A percentile compares a stretch with the other conserved stretches of the same genome.
phyloP scores from a whole-genome alignment of 2,113 vertebrate species.

The Blennius ocellaris region DNA sequence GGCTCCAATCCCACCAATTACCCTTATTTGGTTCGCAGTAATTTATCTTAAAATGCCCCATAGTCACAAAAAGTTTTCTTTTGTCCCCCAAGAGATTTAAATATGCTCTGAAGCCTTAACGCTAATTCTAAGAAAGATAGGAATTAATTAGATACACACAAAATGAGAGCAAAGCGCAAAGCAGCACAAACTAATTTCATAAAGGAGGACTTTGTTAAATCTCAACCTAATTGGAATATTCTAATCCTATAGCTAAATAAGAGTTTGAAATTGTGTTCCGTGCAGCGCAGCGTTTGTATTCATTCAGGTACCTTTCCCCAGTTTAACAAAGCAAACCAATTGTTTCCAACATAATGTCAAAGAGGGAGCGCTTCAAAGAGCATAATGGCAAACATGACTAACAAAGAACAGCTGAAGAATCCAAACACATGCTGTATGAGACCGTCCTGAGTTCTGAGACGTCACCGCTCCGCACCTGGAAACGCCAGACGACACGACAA shows the following conservation, averaged over 20 bases:
- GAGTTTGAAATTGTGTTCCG: slow-evolving; percentile 62
- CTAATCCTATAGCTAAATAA: slow-evolving; percentile 72
- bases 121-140: slow-evolving; percentile 67
- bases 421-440: slow-evolving; percentile 83
- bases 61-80: slow-evolving; percentile 54
- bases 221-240: slow-evolving; percentile 70
- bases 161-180: slow-evolving; percentile 68
- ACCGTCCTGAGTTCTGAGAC: slow-evolving; percentile 82
- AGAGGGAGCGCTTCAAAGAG: slow-evolving; percentile 36
- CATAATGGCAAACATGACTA: slow-evolving; percentile 8
- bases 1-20: slow-evolving; percentile 66
- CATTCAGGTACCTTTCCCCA: slow-evolving; percentile 36
- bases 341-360: slow-evolving; percentile 21
- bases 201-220: slow-evolving; percentile 71
- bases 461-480: slow-evolving; percentile 83
- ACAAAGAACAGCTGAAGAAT: slow-evolving; percentile 35
- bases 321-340: slow-evolving; percentile 48
- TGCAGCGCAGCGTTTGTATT: slow-evolving; percentile 48
- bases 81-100: slow-evolving; percentile 60
- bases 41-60: slow-evolving; percentile 70
- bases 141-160: slow-evolving; percentile 75
- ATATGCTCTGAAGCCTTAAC: slow-evolving; percentile 66
- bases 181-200: slow-evolving; percentile 75
- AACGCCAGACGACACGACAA: slow-evolving; percentile 79
- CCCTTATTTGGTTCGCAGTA: slow-evolving; percentile 61